These are phyloP conservation scores for Manis crassicaudata DNA, from an alignment of 2,797 vertebrate species.

Conservation along the genomic window DNA sequence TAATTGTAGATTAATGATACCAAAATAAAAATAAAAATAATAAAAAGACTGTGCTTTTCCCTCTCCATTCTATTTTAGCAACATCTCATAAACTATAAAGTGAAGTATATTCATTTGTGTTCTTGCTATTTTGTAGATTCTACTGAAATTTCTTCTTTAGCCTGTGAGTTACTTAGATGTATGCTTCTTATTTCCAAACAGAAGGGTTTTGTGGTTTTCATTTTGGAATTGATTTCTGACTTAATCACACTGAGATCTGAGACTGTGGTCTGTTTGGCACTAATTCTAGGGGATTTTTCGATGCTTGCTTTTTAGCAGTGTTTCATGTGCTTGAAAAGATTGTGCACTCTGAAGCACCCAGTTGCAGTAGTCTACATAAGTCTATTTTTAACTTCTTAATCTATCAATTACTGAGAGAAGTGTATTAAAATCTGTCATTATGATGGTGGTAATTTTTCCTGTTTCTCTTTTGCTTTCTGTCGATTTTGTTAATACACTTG, in stretches of 20 bases:
- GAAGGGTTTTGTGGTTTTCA: background rate
- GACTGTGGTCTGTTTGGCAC: background rate
- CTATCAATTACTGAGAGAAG: background rate
- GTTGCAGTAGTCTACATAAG: background rate
- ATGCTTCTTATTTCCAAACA: background rate
- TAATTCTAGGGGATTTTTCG: background rate
- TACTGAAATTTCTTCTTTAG: background rate
- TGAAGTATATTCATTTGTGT: background rate
- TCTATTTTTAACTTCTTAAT: background rate
- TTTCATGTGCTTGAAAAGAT: background rate
- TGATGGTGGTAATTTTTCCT: background rate
- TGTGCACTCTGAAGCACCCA: background rate
- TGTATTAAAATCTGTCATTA: background rate
- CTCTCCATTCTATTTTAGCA: background rate
- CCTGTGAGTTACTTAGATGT: background rate
- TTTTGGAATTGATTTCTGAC: background rate
- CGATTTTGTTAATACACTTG: background rate
- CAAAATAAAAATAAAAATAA: too few relatives aligned
- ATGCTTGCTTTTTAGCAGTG: background rate
- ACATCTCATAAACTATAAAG: background rate
- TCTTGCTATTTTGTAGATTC: background rate
- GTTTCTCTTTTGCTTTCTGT: background rate
- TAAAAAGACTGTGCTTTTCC: background rate
- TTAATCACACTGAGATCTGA: background rate
- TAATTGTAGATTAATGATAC: too few relatives aligned